These are phyloP conservation scores for Brienomyrus longianalis DNA, from an alignment of 2,113 vertebrate genomes.

Conservation along the genomic window DNA sequence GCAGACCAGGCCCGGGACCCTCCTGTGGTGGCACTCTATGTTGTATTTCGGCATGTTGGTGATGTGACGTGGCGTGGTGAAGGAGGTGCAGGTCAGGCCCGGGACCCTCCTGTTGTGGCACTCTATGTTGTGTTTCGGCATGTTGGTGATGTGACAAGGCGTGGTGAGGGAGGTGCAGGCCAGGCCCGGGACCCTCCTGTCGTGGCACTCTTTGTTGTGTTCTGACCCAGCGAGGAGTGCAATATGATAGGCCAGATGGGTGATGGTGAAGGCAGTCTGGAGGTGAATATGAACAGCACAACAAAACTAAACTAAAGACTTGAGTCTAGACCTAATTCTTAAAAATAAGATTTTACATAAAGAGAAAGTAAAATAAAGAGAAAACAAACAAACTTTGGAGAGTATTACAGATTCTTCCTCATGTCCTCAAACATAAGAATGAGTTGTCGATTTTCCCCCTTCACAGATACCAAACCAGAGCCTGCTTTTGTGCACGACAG, in stretches of 20 bases:
- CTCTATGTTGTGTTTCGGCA: background rate
- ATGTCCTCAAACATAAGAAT: background rate
- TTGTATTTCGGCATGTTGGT: too few relatives aligned
- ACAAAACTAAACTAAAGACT: background rate
- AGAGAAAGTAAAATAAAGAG: background rate
- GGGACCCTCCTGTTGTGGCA: background rate
- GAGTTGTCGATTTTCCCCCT: background rate
- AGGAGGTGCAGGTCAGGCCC: background rate
- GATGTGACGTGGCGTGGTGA: too few relatives aligned
- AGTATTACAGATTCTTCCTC: background rate
- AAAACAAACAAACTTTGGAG: background rate
- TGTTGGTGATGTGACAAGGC: background rate
- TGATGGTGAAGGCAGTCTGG: background rate
- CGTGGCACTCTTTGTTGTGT: too few relatives aligned
- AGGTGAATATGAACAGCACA: background rate
- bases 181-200: too few relatives aligned
- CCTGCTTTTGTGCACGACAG: background rate
- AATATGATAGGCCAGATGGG: background rate
- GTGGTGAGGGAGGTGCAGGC: too few relatives aligned
- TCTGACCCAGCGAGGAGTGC: too few relatives aligned
- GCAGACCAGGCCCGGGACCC: background rate
- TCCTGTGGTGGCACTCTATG: too few relatives aligned
- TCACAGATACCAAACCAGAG: background rate
- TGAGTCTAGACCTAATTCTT: background rate
- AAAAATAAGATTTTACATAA: background rate